A percentile compares a stretch with the other conserved stretches of the same genome.
Conservation (phyloP, 2,113 vertebrate genomes). For the Trematomus loennbergii region DNA sequence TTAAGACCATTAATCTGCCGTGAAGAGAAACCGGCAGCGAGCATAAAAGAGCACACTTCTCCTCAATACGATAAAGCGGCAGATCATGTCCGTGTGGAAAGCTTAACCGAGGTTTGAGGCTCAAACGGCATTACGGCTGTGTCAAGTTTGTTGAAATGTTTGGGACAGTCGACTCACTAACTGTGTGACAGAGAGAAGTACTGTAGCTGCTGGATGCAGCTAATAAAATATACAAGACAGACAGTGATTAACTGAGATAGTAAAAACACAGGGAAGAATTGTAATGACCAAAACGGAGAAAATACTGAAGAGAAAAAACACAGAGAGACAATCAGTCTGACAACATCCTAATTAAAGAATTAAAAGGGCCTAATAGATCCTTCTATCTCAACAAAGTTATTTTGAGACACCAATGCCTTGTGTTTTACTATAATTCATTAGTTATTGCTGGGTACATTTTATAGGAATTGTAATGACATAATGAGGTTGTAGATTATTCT, state of each 20-base stretch:
- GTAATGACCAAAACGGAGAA: background rate
- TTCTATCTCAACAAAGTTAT: background rate
- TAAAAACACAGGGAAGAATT: background rate
- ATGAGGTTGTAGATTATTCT: background rate
- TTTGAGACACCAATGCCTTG: background rate
- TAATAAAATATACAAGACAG: slow-evolving; percentile 38
- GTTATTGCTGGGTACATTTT: background rate
- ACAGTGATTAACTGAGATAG: slow-evolving; percentile 6
- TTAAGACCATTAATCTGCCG: no score
- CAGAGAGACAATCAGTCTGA: background rate
- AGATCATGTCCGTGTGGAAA: no score
- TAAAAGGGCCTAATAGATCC: background rate
- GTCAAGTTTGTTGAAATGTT: slow-evolving; percentile 37
- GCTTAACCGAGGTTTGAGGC: background rate
- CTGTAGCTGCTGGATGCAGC: slow-evolving; percentile 28
- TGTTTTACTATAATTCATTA: background rate
- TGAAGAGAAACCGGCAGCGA: no score
- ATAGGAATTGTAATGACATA: background rate
- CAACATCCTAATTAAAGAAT: background rate
- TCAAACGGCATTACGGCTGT: background rate
- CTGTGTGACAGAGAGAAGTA: slow-evolving; percentile 14
- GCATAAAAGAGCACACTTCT: no score
- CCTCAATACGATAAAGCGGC: no score
- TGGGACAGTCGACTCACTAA: background rate
- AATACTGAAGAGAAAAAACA: background rate